phyloP scores from a whole-genome alignment of 2,888 invertebrate species.

The Rhabditophanes sp. region DNA sequence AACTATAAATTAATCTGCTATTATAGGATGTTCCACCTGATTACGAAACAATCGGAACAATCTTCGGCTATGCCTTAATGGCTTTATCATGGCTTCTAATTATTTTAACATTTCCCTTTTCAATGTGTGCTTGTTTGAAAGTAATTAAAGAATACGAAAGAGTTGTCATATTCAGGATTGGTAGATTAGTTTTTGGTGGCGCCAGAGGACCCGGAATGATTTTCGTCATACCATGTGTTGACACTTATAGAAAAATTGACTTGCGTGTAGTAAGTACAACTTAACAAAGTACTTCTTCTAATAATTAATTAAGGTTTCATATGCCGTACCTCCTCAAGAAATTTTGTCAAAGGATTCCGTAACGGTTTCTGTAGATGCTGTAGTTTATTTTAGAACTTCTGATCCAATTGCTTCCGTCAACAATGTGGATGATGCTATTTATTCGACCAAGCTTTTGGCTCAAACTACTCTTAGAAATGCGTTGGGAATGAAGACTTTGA shows the following conservation, averaged over 20 bases:
- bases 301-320: slow-evolving; percentile 32
- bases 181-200: slow-evolving; percentile 60
- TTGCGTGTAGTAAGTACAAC: slow-evolving; percentile 51
- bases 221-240: slow-evolving; percentile 87
- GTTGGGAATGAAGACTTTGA: slow-evolving; percentile 73
- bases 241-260: slow-evolving; percentile 72
- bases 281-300: slow-evolving; percentile 4
- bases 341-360: slow-evolving; percentile 44
- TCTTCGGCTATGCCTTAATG: slow-evolving; percentile 41
- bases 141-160: slow-evolving; percentile 52
- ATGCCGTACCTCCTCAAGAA: slow-evolving; percentile 44
- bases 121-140: slow-evolving; percentile 43
- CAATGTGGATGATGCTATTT: slow-evolving; percentile 46
- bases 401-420: slow-evolving; percentile 33
- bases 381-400: slow-evolving; percentile 43
- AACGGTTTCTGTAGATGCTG: slow-evolving; percentile 25
- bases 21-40: slow-evolving; percentile 41
- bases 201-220: slow-evolving; percentile 69
- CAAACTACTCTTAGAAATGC: slow-evolving; percentile 58
- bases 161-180: slow-evolving; percentile 72
- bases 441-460: slow-evolving; percentile 59
- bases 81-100: slow-evolving; percentile 41
- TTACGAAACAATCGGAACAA: slow-evolving; percentile 42
- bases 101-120: slow-evolving; percentile 39
- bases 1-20: no score